These are phyloP conservation scores for Barnardius zonarius DNA, from an alignment of 2,113 vertebrate genomes.

Conservation along the genomic window DNA sequence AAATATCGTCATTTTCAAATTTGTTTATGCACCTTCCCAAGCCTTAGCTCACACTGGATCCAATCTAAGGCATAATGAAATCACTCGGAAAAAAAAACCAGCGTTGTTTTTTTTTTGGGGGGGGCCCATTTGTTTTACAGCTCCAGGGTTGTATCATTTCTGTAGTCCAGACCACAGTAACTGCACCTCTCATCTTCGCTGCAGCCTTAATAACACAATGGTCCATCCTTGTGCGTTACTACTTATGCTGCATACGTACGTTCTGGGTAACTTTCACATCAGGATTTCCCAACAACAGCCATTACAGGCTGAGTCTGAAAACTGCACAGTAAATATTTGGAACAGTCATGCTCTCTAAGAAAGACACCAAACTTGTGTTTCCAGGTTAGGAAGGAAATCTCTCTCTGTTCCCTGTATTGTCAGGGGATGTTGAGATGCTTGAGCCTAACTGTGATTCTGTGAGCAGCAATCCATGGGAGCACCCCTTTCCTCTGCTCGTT, in stretches of 20 bases:
- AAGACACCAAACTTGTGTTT: neutral
- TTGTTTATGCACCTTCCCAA: neutral
- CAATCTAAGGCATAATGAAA: neutral
- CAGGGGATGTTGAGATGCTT: neutral
- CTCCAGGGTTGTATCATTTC: neutral
- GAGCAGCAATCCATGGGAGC: accelerated
- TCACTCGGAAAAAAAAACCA: neutral
- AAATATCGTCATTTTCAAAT: neutral
- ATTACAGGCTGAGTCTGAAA: neutral
- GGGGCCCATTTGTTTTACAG: neutral
- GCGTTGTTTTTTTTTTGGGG: neutral
- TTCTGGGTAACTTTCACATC: accelerated
- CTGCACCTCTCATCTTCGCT: neutral
- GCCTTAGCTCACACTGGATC: neutral
- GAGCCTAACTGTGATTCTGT: neutral
- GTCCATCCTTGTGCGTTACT: neutral
- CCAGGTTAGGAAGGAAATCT: neutral
- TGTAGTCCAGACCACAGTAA: neutral
- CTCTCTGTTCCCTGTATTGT: neutral
- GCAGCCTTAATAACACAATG: neutral
- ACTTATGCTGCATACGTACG: accelerated
- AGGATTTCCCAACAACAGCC: neutral
- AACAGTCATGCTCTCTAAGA: neutral
- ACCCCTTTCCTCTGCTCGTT: accelerated
- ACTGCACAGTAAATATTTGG: neutral